Conservation (phyloP, 2,888 invertebrate genomes). For the Tipula vernalis region DNA sequence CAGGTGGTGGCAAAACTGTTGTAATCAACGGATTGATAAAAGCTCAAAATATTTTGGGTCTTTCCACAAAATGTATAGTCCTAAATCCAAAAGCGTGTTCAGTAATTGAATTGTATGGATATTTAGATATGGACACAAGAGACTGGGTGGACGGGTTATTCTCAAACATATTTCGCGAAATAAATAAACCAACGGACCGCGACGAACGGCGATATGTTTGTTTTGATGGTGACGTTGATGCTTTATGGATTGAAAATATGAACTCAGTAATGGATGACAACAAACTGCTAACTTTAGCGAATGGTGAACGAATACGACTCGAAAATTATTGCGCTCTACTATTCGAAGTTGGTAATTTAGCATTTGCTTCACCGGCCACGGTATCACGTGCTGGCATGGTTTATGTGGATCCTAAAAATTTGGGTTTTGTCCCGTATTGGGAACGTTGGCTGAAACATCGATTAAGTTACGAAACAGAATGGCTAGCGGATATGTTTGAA, state of each 20-base stretch:
- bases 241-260: constrained; percentile 94
- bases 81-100: constrained; percentile 87
- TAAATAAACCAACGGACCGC: constrained; percentile 56
- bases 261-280: constrained; percentile 96
- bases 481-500: constrained; percentile 48
- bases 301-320: constrained; percentile 76
- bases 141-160: constrained; percentile 91
- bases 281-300: constrained; percentile 75
- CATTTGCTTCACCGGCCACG: constrained; percentile 85
- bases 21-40: constrained; percentile 66
- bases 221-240: constrained; percentile 90
- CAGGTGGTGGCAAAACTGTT: constrained; percentile 85
- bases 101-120: constrained; percentile 80
- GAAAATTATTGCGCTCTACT: constrained; percentile 69
- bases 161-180: constrained; percentile 82
- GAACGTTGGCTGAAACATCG: constrained; percentile 59
- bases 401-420: constrained; percentile 82
- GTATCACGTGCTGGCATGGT: constrained; percentile 91
- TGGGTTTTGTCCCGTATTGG: constrained; percentile 80
- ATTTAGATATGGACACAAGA: constrained; percentile 69
- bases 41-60: constrained; percentile 61
- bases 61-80: constrained; percentile 64
- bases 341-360: constrained; percentile 81
- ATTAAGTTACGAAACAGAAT: constrained; percentile 35
- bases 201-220: constrained; percentile 68